phyloP scores from a whole-genome alignment of 2,797 vertebrate genomes.

The Amniataba percoides region DNA sequence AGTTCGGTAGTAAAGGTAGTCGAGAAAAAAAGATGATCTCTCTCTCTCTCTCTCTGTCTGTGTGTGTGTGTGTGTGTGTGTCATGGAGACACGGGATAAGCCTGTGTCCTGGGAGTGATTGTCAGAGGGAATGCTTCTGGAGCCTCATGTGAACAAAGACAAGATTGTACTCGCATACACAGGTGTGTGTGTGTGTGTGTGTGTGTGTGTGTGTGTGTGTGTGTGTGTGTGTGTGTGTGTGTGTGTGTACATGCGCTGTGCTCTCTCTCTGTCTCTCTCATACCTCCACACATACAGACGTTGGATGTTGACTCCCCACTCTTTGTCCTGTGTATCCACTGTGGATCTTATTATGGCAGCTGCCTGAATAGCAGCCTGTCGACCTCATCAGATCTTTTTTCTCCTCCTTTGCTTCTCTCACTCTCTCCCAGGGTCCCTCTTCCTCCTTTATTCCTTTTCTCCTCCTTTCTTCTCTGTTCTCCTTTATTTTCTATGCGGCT shows the following conservation, averaged over 20 bases:
- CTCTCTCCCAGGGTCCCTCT: slow-evolving; percentile 53
- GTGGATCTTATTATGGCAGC: slow-evolving; percentile 68
- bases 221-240: slow-evolving; percentile 47
- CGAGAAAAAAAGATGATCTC: too few species aligned
- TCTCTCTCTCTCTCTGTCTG: too few species aligned
- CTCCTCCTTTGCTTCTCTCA: slow-evolving; percentile 54
- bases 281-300: slow-evolving; percentile 65
- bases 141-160: slow-evolving; percentile 64
- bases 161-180: slow-evolving; percentile 48
- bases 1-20: too few species aligned
- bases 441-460: slow-evolving; percentile 53
- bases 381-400: slow-evolving; percentile 71
- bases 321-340: slow-evolving; percentile 72
- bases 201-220: slow-evolving; percentile 30
- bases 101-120: slow-evolving; percentile 55
- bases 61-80: slow-evolving; percentile 11
- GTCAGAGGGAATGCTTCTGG: slow-evolving; percentile 54
- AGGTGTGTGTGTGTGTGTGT: slow-evolving; percentile 52
- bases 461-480: slow-evolving; percentile 46
- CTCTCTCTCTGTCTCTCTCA: slow-evolving; percentile 35
- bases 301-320: slow-evolving; percentile 55
- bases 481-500: slow-evolving; percentile 58
- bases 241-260: slow-evolving; percentile 16
- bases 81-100: slow-evolving; percentile 44
- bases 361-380: slow-evolving; percentile 65